Conservation (phyloP, 2,797 vertebrate genomes). For the Microcaecilia unicolor region DNA sequence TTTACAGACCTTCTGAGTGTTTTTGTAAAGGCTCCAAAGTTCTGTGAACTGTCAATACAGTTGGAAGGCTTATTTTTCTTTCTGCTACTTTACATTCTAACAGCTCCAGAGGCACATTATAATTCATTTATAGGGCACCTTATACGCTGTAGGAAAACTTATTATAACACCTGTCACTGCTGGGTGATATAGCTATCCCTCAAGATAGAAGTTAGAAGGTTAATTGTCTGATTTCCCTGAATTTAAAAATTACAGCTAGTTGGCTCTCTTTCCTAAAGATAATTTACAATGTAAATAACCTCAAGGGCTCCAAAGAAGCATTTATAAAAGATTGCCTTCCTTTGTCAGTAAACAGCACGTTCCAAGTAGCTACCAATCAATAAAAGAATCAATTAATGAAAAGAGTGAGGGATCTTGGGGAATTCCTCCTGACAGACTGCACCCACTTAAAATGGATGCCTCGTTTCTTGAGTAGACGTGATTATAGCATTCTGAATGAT, state of each 20-base stretch:
- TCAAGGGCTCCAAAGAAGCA: not conserved
- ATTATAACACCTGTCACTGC: no score
- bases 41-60: no score
- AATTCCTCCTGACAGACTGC: not conserved
- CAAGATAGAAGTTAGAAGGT: no score
- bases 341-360: not conserved
- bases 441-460: not conserved
- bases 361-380: conserved; percentile 5
- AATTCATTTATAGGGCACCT: no score
- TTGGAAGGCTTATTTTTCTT: no score
- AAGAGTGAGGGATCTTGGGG: not conserved
- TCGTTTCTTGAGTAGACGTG: not conserved
- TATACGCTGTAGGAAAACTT: no score
- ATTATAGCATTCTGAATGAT: not conserved
- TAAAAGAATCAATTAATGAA: conserved; percentile 17
- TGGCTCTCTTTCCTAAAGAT: not conserved
- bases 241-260: not conserved
- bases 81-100: no score
- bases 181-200: no score
- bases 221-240: not conserved
- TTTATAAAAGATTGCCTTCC: not conserved
- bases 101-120: no score
- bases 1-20: no score
- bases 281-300: not conserved
- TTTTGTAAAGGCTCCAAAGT: no score